Percentiles rank a stretch among this genome's conserved stretches.
Evolutionary conservation across 2,113 vertebrate genomes (phyloP).

Genomic region (Sula dactylatra): DNA sequence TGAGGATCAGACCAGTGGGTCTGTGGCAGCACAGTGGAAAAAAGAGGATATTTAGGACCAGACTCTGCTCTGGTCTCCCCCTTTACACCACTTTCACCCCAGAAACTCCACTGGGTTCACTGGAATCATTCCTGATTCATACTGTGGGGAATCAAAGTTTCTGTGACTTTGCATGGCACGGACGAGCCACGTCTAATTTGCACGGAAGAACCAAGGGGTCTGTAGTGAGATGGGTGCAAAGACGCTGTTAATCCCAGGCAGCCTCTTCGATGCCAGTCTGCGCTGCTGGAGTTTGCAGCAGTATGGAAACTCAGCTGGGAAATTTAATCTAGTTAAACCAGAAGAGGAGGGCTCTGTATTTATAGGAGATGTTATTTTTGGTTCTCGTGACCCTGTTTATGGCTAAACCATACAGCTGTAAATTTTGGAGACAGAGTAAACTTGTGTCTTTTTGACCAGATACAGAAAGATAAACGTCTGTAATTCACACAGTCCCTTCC

Average conservation of each 20-base stretch:
- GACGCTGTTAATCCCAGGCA: neutral
- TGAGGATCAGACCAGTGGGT: neutral
- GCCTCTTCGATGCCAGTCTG: neutral
- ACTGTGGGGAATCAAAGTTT: fast-evolving
- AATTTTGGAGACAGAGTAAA: neutral
- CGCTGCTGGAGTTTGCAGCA: neutral
- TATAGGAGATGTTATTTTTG: neutral
- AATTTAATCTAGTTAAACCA: neutral
- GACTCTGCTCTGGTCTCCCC: neutral
- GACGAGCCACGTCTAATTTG: neutral
- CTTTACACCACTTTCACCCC: neutral
- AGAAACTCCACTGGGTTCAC: neutral
- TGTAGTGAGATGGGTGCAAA: fast-evolving
- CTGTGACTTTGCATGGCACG: fast-evolving
- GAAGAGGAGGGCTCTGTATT: neutral
- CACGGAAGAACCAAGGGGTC: neutral
- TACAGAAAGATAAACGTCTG: neutral
- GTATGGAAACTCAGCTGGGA: neutral
- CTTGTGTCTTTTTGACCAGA: neutral
- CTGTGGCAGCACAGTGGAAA: neutral
- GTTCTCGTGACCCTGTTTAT: neutral
- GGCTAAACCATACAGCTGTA: neutral
- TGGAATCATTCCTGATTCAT: neutral
- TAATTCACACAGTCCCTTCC: neutral
- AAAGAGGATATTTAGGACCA: neutral